Evolutionary conservation across 1,140 invertebrate species (phyloP), one percentile per base, ranked within the genome.

Genomic region (Anastatus disparis): DNA sequence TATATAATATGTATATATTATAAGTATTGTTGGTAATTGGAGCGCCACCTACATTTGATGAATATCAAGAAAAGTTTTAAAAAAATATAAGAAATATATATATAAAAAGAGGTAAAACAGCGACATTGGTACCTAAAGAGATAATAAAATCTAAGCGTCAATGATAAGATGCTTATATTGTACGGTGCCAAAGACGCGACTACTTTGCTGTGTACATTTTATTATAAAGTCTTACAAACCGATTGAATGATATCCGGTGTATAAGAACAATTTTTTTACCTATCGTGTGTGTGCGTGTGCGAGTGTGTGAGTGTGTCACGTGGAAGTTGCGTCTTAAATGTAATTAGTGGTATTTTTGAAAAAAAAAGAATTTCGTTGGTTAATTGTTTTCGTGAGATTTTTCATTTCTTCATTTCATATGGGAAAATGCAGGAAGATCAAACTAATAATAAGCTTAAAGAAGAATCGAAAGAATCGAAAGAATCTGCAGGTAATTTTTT

Each of bases 71-170:
- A n/a, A n/a, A n/a, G n/a, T n/a, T n/a, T n/a, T n/a, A n/a, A n/a
- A n/a, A n/a, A n/a, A n/a, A n/a, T n/a, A n/a, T n/a, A n/a, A n/a
- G n/a, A n/a, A n/a, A n/a, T n/a, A n/a, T n/a, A n/a, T n/a, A n/a
- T n/a, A n/a, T n/a, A n/a, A n/a, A n/a, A n/a, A n/a, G n/a, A n/a
- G n/a, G n/a, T n/a, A 6, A 52, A 44, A 63, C 61, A 29, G 10
- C 46, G 44, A 65, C 42, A 65, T 31, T 44, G 46, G 44, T 66
- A 71, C 44, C 62, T 50, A n/a, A n/a, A n/a, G 15, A 58, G 62
- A 71, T 71, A 65, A 71, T 65, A 63, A 66, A 71, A 63, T 65
- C 13, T 46, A 65, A 27, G 40, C 53, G 29, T 71, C 40, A 48
- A 52, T 20, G 62, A 71, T 71, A 71, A 71, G 61, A 27, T 63